Conservation (phyloP, 2,113 vertebrate genomes). For the Crotalus tigris region DNA sequence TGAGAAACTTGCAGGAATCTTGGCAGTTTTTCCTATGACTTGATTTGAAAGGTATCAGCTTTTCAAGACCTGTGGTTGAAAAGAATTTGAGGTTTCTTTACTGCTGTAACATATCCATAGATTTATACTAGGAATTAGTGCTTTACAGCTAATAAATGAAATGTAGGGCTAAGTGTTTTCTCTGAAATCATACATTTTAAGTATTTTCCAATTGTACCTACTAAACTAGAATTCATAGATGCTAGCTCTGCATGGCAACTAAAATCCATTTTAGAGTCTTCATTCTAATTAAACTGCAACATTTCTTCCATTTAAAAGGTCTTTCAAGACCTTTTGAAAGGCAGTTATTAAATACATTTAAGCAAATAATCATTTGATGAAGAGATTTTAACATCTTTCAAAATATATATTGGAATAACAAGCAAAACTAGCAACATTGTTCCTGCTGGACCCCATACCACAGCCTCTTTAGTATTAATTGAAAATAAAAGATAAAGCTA, state of each 20-base stretch:
- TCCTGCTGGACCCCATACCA: not conserved
- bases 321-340: not conserved
- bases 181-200: not conserved
- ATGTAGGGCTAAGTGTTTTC: not conserved
- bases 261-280: not conserved
- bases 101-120: not conserved
- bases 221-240: not conserved
- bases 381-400: not conserved
- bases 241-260: not conserved
- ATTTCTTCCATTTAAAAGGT: not conserved
- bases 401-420: not conserved
- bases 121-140: not conserved
- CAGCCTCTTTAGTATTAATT: not conserved
- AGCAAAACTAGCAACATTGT: not conserved
- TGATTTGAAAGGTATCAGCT: not conserved
- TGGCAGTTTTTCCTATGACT: not conserved
- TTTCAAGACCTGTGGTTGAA: not conserved
- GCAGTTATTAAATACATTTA: not conserved
- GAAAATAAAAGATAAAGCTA: not conserved
- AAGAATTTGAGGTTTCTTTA: not conserved
- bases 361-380: not conserved
- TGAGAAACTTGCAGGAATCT: accelerated
- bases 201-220: not conserved
- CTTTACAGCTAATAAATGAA: not conserved
- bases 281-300: not conserved